Percentiles rank a stretch among this genome's conserved stretches.
Evolutionary conservation across 1,140 invertebrate species (phyloP).

Genomic region (Tetramorium alpestre): DNA sequence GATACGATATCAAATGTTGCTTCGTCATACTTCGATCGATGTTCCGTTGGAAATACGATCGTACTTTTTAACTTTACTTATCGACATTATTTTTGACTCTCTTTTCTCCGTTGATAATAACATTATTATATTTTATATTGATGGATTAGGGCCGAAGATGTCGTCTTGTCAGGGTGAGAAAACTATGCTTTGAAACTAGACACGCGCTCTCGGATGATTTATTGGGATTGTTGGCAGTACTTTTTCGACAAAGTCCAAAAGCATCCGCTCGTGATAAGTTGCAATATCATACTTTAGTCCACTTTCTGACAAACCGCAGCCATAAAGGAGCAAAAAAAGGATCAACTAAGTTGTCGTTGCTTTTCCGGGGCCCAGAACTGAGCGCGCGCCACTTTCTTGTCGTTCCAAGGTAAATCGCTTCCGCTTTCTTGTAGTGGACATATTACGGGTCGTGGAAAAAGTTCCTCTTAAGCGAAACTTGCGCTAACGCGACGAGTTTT

Average conservation of each 20-base stretch:
- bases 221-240: conserved; percentile 30
- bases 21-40: not conserved
- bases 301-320: conserved; percentile 51
- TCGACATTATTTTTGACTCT: not conserved
- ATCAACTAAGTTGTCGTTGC: conserved; percentile 53
- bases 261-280: conserved; percentile 41
- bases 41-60: not conserved
- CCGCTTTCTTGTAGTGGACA: conserved; percentile 43
- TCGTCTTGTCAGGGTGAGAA: not conserved
- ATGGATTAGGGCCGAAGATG: not conserved
- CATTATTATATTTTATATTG: not conserved
- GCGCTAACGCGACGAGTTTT: conserved; percentile 47
- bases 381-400: conserved; percentile 46
- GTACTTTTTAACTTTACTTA: not conserved
- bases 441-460: conserved; percentile 38
- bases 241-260: conserved; percentile 22
- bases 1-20: not conserved
- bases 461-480: conserved; percentile 49
- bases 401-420: not conserved
- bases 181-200: not conserved
- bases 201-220: conserved; percentile 28
- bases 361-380: conserved; percentile 28
- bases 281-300: conserved; percentile 53
- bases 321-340: conserved; percentile 23
- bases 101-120: not conserved